Percentiles rank a stretch among this genome's conserved stretches.
Conservation (phyloP, 2,888 invertebrate species). For the Caenorhabditis sulstoni region DNA sequence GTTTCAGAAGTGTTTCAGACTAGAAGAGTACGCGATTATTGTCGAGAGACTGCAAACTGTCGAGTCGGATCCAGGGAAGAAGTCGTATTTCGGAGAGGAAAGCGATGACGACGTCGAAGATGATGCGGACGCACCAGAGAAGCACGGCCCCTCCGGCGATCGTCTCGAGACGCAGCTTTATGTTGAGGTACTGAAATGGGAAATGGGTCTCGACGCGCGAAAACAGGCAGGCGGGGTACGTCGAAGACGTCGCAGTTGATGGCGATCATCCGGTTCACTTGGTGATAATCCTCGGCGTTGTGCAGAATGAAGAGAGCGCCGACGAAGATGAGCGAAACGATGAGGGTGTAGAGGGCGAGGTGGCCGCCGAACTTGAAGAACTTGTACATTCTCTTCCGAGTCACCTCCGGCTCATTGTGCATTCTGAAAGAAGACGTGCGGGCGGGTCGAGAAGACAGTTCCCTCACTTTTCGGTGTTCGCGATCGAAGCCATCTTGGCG, state of each 20-base stretch:
- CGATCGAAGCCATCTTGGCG: constrained; percentile 60
- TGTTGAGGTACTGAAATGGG: constrained; percentile 68
- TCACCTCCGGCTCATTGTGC: constrained; percentile 69
- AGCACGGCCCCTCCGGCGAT: constrained; percentile 71
- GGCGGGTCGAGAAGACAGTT: not conserved
- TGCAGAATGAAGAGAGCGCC: constrained; percentile 65
- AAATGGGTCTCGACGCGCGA: not conserved
- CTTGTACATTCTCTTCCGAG: constrained; percentile 60
- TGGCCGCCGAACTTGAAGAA: constrained; percentile 70
- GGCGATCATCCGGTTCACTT: constrained; percentile 56
- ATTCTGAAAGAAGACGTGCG: constrained; percentile 48
- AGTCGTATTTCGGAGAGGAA: constrained; percentile 66
- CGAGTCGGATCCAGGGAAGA: constrained; percentile 65
- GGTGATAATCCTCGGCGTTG: constrained; percentile 60
- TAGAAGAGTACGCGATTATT: constrained; percentile 47
- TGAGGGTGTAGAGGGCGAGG: constrained; percentile 64
- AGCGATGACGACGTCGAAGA: constrained; percentile 69
- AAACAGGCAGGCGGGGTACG: constrained; percentile 29
- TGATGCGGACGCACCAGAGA: constrained; percentile 71
- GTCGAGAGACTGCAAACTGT: constrained; percentile 53
- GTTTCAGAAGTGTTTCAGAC: not conserved
- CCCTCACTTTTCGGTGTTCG: constrained; percentile 60
- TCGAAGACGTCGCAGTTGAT: constrained; percentile 68
- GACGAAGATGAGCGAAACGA: constrained; percentile 61
- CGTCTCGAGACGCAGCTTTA: constrained; percentile 67